phyloP scores from a whole-genome alignment of 2,797 vertebrate genomes.

The Octomys mimax region DNA sequence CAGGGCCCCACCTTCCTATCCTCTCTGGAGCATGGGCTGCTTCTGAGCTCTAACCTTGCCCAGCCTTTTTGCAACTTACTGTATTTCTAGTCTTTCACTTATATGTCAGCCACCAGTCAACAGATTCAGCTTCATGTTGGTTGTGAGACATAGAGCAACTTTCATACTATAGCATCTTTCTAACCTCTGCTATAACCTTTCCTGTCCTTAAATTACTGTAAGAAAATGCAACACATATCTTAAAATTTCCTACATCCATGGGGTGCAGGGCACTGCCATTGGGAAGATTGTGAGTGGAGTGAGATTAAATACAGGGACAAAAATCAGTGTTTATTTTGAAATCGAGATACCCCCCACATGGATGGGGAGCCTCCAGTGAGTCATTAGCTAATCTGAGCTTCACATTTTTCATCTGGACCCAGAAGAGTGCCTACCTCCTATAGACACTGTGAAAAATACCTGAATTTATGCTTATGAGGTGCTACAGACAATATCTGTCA shows the following conservation, averaged over 20 bases:
- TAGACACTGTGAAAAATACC: neutral
- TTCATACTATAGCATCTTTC: neutral
- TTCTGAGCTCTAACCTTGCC: neutral
- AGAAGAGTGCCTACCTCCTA: neutral
- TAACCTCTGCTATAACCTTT: neutral
- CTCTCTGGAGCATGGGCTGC: conserved; percentile 10
- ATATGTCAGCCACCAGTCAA: neutral
- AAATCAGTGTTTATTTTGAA: neutral
- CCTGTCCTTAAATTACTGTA: neutral
- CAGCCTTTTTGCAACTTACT: neutral
- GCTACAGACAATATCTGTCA: neutral
- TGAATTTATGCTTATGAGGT: neutral
- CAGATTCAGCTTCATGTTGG: neutral
- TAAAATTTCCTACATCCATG: neutral
- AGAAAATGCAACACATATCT: neutral
- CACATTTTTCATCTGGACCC: neutral
- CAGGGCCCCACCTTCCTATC: neutral
- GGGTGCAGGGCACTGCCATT: neutral
- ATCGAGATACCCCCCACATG: neutral
- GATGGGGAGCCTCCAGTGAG: neutral
- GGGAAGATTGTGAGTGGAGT: neutral
- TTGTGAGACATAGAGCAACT: neutral
- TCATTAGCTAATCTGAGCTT: neutral
- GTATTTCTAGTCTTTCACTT: conserved; percentile 53
- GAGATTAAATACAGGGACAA: rapidly evolving